A percentile compares a stretch with the other conserved stretches of the same genome.
Evolutionary conservation across 2,797 vertebrate genomes (phyloP).

Genomic region (Denticeps clupeoides): DNA sequence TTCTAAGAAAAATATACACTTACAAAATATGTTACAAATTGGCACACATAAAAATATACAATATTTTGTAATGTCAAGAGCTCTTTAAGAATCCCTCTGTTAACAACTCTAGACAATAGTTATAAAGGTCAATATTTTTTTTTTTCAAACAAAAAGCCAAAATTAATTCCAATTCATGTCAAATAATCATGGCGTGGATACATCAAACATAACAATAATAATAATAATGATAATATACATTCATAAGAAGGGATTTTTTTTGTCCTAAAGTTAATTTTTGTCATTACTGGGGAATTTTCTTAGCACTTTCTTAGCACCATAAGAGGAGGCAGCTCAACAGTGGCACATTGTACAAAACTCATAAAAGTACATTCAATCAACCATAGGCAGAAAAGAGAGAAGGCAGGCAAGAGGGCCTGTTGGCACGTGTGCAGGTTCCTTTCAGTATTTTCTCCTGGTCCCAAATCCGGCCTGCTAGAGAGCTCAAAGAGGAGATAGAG

Average conservation of each 20-base stretch:
- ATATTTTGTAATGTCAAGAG: conserved; percentile 99
- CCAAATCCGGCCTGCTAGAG: conserved; percentile 64
- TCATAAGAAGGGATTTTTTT: conserved; percentile 81
- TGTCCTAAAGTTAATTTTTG: conserved; percentile 57
- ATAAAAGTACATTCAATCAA: conserved; percentile 96
- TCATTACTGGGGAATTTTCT: conserved; percentile 46
- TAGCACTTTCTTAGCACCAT: conserved; percentile 85
- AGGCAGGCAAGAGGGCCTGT: conserved; percentile 65
- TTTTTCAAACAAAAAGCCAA: conserved; percentile 94
- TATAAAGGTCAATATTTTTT: conserved; percentile 95
- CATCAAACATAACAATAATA: conserved; percentile 94
- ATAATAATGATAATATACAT: conserved; percentile 87
- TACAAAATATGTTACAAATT: conserved; percentile 99
- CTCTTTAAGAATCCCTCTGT: conserved; percentile 99
- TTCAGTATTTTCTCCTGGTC: conserved; percentile 63
- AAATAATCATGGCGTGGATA: conserved; percentile 91
- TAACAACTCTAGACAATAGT: conserved; percentile 99
- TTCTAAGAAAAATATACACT: conserved; percentile 99
- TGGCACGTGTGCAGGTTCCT: conserved; percentile 57
- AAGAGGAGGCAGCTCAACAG: conserved; percentile 89
- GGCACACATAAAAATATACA: conserved; percentile 99
- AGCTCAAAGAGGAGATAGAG: conserved; percentile 53
- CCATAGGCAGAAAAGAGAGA: conserved; percentile 85
- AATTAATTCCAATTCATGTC: conserved; percentile 86
- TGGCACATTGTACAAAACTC: conserved; percentile 78